Percentiles rank a stretch among this genome's conserved stretches.
These are phyloP conservation scores for Scopus umbretta DNA, from an alignment of 2,113 vertebrate species.

Conservation along the genomic window DNA sequence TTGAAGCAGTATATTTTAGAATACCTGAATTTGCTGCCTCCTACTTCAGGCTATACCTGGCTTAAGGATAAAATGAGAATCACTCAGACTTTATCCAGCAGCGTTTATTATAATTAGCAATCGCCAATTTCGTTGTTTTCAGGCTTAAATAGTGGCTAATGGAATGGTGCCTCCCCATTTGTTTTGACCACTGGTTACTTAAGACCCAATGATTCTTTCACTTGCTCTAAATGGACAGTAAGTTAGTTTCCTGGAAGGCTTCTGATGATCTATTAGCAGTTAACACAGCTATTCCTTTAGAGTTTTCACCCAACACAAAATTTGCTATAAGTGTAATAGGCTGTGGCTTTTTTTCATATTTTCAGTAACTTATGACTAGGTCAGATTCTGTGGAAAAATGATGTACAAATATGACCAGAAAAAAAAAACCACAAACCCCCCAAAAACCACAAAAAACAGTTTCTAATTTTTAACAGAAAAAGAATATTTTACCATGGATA, in stretches of 20 bases:
- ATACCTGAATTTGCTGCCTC: neutral
- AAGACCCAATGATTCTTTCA: neutral
- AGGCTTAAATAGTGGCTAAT: neutral
- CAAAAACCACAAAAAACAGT: too few relatives aligned
- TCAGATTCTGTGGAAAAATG: neutral
- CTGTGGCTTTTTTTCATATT: neutral
- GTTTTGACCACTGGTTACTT: neutral
- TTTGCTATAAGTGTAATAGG: neutral
- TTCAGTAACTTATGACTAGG: neutral
- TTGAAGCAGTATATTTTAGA: neutral
- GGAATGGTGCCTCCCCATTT: neutral
- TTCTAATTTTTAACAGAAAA: neutral
- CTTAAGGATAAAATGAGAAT: neutral
- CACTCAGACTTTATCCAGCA: neutral
- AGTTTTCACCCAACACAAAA: neutral
- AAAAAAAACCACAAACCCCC: too few relatives aligned
- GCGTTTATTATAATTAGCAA: neutral
- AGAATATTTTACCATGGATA: neutral
- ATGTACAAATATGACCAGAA: neutral
- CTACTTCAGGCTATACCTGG: neutral
- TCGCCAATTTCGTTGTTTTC: neutral
- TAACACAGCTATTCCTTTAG: neutral
- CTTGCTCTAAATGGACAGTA: neutral
- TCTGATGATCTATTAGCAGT: neutral
- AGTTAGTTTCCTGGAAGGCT: neutral